Conservation (phyloP, 2,888 invertebrate genomes). For the Salpingus planirostris region DNA sequence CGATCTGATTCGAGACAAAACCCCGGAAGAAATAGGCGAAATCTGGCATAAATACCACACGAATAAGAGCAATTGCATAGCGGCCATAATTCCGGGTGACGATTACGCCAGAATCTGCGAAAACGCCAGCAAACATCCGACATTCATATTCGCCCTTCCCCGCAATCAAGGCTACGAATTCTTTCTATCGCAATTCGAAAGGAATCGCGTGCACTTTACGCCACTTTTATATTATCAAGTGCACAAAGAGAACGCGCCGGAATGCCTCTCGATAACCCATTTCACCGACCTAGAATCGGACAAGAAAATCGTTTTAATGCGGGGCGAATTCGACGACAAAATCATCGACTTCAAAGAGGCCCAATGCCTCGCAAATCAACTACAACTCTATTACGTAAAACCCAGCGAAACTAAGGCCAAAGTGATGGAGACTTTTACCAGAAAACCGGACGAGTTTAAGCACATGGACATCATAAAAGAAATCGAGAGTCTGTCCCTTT, state of each 20-base stretch:
- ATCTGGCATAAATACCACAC: slow-evolving; percentile 80
- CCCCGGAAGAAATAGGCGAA: slow-evolving; percentile 57
- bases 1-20: slow-evolving; percentile 63
- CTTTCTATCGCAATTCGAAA: slow-evolving; percentile 65
- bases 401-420: slow-evolving; percentile 52
- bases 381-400: slow-evolving; percentile 74
- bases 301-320: slow-evolving; percentile 73
- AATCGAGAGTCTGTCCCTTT: slow-evolving; percentile 53
- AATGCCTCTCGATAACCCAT: slow-evolving; percentile 71
- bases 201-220: slow-evolving; percentile 71
- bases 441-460: slow-evolving; percentile 64
- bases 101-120: slow-evolving; percentile 48
- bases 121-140: slow-evolving; percentile 37
- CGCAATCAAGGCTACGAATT: slow-evolving; percentile 80
- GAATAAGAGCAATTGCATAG: slow-evolving; percentile 56
- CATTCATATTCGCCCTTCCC: slow-evolving; percentile 74
- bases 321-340: slow-evolving; percentile 77
- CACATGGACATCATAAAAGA: slow-evolving; percentile 74
- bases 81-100: slow-evolving; percentile 57
- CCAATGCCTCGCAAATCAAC: slow-evolving; percentile 75
- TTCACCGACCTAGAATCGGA: slow-evolving; percentile 63
- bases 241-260: slow-evolving; percentile 82
- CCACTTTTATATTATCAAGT: slow-evolving; percentile 78
- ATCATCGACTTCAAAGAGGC: slow-evolving; percentile 69
- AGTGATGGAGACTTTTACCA: slow-evolving; percentile 60